These are phyloP conservation scores for Drosophila kepulauana DNA, from an alignment of 1,140 invertebrate species.

Conservation along the genomic window DNA sequence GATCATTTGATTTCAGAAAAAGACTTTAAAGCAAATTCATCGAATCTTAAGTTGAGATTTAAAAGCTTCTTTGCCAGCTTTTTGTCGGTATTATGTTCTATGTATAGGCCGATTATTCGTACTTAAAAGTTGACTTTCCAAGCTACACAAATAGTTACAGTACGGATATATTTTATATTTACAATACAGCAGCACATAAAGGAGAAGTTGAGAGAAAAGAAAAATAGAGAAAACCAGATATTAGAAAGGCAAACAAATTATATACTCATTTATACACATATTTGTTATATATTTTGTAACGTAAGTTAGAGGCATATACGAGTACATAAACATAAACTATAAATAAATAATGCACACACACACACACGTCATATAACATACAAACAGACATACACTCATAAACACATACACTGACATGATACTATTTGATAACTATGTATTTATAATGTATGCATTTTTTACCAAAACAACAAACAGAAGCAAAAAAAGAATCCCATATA, in stretches of 20 bases:
- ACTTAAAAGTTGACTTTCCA: slow-evolving; percentile 44
- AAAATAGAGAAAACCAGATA: slow-evolving; percentile 21
- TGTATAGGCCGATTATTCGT: slow-evolving; percentile 46
- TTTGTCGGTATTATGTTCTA: slow-evolving; percentile 55
- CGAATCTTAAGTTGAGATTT: slow-evolving; percentile 48
- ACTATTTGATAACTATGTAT: slow-evolving; percentile 84
- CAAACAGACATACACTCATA: slow-evolving; percentile 34
- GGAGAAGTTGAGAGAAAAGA: background rate
- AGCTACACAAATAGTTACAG: slow-evolving; percentile 38
- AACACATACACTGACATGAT: slow-evolving; percentile 46
- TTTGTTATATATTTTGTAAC: slow-evolving; percentile 83
- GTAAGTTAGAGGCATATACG: slow-evolving; percentile 77
- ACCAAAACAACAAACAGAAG: slow-evolving; percentile 59
- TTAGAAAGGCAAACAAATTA: slow-evolving; percentile 39
- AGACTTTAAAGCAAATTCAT: slow-evolving; percentile 57
- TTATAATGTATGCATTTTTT: slow-evolving; percentile 84
- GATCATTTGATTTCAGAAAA: slow-evolving; percentile 49
- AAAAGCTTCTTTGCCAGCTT: slow-evolving; percentile 40
- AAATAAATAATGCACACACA: slow-evolving; percentile 42
- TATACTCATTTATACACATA: slow-evolving; percentile 71
- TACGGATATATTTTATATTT: slow-evolving; percentile 62
- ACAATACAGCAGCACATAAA: slow-evolving; percentile 47
- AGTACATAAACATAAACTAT: slow-evolving; percentile 56
- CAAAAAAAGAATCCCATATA: slow-evolving; percentile 28
- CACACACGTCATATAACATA: slow-evolving; percentile 36